Base-by-base conservation (phyloP, 2,113 vertebrate species). In the Crotalus helleri region DNA sequence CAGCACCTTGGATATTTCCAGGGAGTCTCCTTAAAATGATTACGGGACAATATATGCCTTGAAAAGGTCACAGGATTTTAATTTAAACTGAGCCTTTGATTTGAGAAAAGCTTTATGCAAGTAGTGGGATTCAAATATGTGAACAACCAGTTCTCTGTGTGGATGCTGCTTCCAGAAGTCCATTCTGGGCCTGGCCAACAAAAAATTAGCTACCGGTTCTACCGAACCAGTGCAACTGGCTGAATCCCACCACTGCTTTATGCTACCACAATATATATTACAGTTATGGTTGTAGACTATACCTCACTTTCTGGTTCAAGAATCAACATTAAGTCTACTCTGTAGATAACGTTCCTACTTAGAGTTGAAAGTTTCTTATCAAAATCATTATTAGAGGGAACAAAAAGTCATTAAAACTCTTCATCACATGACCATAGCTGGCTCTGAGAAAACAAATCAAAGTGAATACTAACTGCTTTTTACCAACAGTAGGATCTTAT, bases 351-450 rank as follows among this genome's bases (percentile, higher is more conserved):
- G 97, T 97, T 96, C 97, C 97, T 96, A 97, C 97, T 54, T 95
- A 96, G 97, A 98, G 93, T 95, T 96, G 95, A 95, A 44, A 91
- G 96, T 97, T 97, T 96, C 95, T 96, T 97, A 7, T 33, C 69
- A 74, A 33, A 33, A 17, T 3, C 97, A 97, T 97, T 96, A 97
- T 95, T 95, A 95, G 97, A 97, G 97, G 97, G 97, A 97, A 98
- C 98, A 98, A 97, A 98, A 97, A 97, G 94, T 96, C 91, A 97
- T 98, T 98, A 97, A 98, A 95, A 95, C 96, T 94, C 58, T 95
- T 97, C 97, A 96, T 98, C 96, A 96, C 96, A 94, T 94, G 94
- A 92, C 94, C 1, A 0, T 44, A 92, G 90, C 95, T 96, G 97
- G 94, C 96, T 96, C 93, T 88, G 94, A 96, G 90, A 92, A 93